These are phyloP conservation scores for Drosophila pseudotalamancana DNA, from an alignment of 2,888 invertebrate species.

Conservation along the genomic window DNA sequence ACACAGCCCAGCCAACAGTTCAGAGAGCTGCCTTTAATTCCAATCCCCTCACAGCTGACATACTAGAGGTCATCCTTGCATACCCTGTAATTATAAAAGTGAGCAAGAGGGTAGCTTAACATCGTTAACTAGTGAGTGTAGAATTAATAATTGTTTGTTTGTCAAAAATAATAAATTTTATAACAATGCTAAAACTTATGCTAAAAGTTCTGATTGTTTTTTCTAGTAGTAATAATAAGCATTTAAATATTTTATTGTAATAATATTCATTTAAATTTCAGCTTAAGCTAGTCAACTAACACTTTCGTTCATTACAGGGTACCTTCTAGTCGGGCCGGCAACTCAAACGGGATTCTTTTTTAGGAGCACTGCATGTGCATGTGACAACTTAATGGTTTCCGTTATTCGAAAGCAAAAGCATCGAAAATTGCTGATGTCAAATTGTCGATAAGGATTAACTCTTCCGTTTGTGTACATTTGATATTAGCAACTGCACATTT, in stretches of 20 bases:
- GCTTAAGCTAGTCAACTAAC: neutral
- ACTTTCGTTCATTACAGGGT: slow-evolving; percentile 1
- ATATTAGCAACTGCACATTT: slow-evolving; percentile 76
- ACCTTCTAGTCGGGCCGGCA: neutral
- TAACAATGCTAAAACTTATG: no score
- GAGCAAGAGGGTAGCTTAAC: neutral
- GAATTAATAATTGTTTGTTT: no score
- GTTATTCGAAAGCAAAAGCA: slow-evolving; percentile 79
- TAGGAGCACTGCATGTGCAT: slow-evolving; percentile 55
- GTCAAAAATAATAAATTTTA: no score
- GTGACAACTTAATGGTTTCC: slow-evolving; percentile 79
- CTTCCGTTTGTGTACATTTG: slow-evolving; percentile 76
- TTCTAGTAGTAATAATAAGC: no score
- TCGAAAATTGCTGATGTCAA: slow-evolving; percentile 79
- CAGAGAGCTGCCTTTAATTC: neutral
- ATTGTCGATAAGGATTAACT: slow-evolving; percentile 80
- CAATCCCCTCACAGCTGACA: slow-evolving; percentile 5
- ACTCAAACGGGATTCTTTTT: slow-evolving; percentile 5
- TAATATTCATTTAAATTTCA: neutral
- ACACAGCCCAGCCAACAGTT: slow-evolving; percentile 19
- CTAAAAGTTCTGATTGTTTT: no score
- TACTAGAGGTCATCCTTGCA: slow-evolving; percentile 5
- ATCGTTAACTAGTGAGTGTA: no score
- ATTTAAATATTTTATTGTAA: no score
- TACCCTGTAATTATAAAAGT: slow-evolving; percentile 14